Base-by-base conservation (phyloP, 2,797 vertebrate species). In the Micrastur ruficollis region DNA sequence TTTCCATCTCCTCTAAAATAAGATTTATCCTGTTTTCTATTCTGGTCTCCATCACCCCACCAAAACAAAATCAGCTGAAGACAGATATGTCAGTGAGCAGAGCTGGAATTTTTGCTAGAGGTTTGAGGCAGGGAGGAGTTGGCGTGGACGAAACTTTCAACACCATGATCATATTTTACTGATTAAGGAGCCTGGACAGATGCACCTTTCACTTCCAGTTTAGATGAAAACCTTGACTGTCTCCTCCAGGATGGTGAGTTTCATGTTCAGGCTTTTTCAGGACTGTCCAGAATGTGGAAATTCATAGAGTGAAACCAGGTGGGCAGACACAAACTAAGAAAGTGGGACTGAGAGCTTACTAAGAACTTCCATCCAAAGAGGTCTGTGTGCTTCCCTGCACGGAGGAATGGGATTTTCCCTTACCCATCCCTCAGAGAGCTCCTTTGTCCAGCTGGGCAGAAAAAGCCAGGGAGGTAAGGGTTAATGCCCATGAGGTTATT, bases 1-100 rank as follows among this genome's bases (percentile, higher is more conserved):
- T 92, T 97, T 93, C 93, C 89, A 71, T 40, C 59, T 78, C 53
- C 53, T 91, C 83, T 90, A 71, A 92, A 94, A 75, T 73, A 90
- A 66, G 63, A 76, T 34, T 61, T 44, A 13, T 40, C 66, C 59
- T 84, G 36, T 67, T 88, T 83, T 82, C 31, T 94, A 21, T 65
- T 70, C 81, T 50, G 31, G 26, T 85, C 38, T 89, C 58, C 47
- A 61, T 38, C 81, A 82, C 46, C 31, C 34, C 56, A 86, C 38
- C 40, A 79, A 75, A 90, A 89, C 36, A 92, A 87, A 74, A 73
- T 79, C 79, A 73, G 65, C 65, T 59, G 47, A 79, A 83, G 86
- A 83, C 79, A 92, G 73, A 59, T 62, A 66, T 31, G 72, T 74
- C 81, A 83, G 53, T 74, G 44, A 83, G 73, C 31, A 90, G 75